These are phyloP conservation scores for Pempheris klunzingeri DNA, from an alignment of 2,797 vertebrate genomes.

Conservation along the genomic window DNA sequence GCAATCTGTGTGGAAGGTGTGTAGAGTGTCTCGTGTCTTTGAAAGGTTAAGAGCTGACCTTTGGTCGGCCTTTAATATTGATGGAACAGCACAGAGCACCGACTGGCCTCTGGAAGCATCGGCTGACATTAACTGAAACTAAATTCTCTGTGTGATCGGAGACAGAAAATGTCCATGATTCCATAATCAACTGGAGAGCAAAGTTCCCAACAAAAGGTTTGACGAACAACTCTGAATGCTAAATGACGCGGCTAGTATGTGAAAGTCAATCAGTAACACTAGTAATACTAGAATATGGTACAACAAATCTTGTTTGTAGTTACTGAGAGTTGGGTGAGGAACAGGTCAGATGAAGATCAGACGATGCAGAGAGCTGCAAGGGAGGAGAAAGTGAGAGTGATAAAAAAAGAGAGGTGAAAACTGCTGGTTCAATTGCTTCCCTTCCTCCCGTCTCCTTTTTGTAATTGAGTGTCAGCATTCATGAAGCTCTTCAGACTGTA, in stretches of 20 bases:
- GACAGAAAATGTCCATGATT: constrained; percentile 19
- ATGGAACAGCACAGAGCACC: constrained; percentile 16
- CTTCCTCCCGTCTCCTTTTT: neutral
- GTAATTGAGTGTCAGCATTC: constrained; percentile 41
- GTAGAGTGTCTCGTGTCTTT: neutral
- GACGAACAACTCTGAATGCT: no score
- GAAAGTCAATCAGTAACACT: neutral
- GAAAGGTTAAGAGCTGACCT: constrained; percentile 14
- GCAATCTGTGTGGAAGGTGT: neutral
- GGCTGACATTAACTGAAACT: constrained; percentile 33
- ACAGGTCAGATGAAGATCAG: no score
- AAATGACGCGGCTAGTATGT: no score
- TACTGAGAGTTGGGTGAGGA: no score
- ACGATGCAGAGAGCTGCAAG: neutral
- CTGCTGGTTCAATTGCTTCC: neutral
- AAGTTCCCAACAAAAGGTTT: no score
- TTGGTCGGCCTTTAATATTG: constrained; percentile 38
- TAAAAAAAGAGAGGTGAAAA: neutral
- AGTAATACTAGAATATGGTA: neutral
- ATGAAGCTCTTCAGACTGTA: constrained; percentile 30
- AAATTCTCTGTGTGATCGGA: constrained; percentile 38
- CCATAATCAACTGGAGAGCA: neutral
- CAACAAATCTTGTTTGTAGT: no score
- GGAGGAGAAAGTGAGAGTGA: constrained; percentile 3
- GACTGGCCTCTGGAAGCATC: neutral